Evolutionary conservation across 2,888 invertebrate genomes (phyloP), one percentile per base, ranked within the genome.

Genomic region (Eupsilia transversa): DNA sequence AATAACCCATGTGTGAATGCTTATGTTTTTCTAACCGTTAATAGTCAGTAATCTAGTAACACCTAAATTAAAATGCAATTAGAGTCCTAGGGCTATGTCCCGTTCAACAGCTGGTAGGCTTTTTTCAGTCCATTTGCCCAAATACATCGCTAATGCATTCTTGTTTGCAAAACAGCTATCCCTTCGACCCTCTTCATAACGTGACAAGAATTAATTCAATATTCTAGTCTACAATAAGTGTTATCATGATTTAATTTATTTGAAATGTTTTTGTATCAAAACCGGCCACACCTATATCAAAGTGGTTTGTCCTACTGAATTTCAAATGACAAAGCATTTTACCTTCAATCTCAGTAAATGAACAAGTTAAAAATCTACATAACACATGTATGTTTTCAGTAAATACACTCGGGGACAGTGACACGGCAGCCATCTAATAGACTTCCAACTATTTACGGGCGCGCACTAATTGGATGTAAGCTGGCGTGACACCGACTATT

Each of bases 381-480:
- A 67, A 57, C 69, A 79, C 74, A 79, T 74, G 72, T 72, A 80
- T 67, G 77, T 82, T 70, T 82, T 72, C 74, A 74, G 73, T 71
- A 30, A 43, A 63, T n/a, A 74, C 43, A 46, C 64, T 14, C 10
- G 56, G 46, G 82, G 71, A 35, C 83, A 79, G 66, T 72, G 79
- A 82, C 77, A 69, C 73, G 68, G 52, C 63, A 61, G 67, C 66
- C 68, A 57, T 71, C 77, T 85, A 86, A 85, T 85, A 82, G 82
- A 74, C 81, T 86, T 74, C 60, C 56, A 77, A 77, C 81, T 80
- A 70, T 84, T 83, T 81, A 84, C 84, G 35, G 68, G 41, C 74
- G 70, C 78, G 27, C 64, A 61, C 66, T 87, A 87, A 87, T 86
- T 87, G 87, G 87, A 80, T 87, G 77, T 72, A 68, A 72, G 75